Percentiles rank a stretch among this genome's conserved stretches.
phyloP scores from a whole-genome alignment of 2,113 vertebrate genomes.

The Hippocampus barbouri region DNA sequence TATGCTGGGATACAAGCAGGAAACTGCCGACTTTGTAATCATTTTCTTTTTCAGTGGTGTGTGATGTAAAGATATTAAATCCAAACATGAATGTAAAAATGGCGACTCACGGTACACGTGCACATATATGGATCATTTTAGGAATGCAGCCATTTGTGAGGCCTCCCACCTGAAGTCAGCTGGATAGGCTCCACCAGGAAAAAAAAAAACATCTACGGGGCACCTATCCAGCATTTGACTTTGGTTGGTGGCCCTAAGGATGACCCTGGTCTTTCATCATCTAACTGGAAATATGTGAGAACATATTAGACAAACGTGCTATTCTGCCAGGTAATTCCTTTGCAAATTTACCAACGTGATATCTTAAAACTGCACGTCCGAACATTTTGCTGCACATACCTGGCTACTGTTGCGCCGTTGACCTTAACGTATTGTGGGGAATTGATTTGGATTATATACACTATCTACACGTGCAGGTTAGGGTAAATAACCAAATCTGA shows the following conservation, averaged over 20 bases:
- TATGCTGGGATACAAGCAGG: too few relatives aligned
- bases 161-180: too few relatives aligned
- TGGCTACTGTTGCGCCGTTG: neutral
- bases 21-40: too few relatives aligned
- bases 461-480: too few relatives aligned
- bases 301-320: neutral
- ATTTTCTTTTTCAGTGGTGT: too few relatives aligned
- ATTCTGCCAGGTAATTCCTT: neutral
- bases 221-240: neutral
- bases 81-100: too few relatives aligned
- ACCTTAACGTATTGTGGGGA: neutral
- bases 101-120: too few relatives aligned
- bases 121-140: neutral
- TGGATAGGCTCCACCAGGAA: too few relatives aligned
- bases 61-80: too few relatives aligned
- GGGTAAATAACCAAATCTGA: neutral
- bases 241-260: neutral
- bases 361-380: neutral
- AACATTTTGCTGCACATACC: neutral
- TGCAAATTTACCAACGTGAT: neutral
- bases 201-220: too few relatives aligned
- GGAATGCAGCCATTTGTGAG: neutral
- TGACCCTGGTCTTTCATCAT: neutral
- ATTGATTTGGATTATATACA: neutral
- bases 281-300: neutral